Base-by-base conservation (phyloP, 2,113 vertebrate species). In the Nanorana parkeri region DNA sequence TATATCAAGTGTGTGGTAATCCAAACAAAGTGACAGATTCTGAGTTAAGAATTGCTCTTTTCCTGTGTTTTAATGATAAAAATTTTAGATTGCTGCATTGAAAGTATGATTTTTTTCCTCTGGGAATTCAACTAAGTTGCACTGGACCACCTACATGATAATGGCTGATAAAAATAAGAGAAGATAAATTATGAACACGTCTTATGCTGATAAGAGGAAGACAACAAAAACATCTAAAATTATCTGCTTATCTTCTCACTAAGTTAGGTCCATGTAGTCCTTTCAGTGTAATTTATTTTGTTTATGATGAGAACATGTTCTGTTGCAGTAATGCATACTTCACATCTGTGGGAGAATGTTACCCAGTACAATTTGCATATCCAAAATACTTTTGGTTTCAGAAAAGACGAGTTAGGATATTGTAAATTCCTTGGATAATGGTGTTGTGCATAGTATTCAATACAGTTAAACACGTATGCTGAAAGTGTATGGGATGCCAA, bases 91-190 rank as follows among this genome's bases (percentile, higher is more conserved):
- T 84, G 84, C 85, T 81, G 72, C 82, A 85, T 16, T 88, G 85
- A 85, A 80, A 83, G 83, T 69, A 84, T 83, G 76, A 75, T 84
- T 71, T 71, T n/a, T 77, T 65, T 41, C 84, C 58, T 69, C 85
- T 79, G 87, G 87, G 88, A 88, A 86, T 91, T 84, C 75, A 77
- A 29, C 81, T 83, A 86, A 89, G 81, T 63, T 80, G 85, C 68
- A 17, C 19, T 61, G 69, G 91, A 90, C 87, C 90, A 90, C 88
- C 86, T 89, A 87, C 85, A 84, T 83, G 54, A 80, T 71, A 84
- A 89, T 75, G 68, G 60, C 77, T 87, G 82, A 75, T n/a, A 55
- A 85, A 87, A 90, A 85, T 87, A 90, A 90, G 88, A 85, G 84
- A 87, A 83, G 68, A 88, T 88, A 87, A 88, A 85, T 85, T 68